A percentile compares a stretch with the other conserved stretches of the same genome.
Evolutionary conservation across 2,888 invertebrate genomes (phyloP).

Genomic region (Lypha dubia): DNA sequence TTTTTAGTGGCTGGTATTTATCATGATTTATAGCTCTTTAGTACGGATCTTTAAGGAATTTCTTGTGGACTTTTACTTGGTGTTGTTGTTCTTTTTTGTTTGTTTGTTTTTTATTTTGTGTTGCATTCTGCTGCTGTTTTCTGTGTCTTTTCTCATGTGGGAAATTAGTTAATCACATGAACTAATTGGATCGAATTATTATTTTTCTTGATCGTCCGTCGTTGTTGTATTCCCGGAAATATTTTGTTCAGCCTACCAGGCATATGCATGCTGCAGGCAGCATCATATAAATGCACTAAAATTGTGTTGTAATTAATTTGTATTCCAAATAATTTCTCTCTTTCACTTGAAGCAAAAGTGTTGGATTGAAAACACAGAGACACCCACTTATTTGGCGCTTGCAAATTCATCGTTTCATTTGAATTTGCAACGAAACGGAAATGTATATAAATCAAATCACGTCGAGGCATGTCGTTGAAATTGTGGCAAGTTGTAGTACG

Average conservation of each 20-base stretch:
- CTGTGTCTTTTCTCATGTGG: constrained; percentile 59
- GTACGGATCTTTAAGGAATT: constrained; percentile 68
- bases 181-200: constrained; percentile 71
- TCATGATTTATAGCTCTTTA: constrained; percentile 70
- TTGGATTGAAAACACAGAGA: constrained; percentile 11
- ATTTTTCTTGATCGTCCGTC: constrained; percentile 59
- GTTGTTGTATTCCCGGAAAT: constrained; percentile 67
- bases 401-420: constrained; percentile 81
- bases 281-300: constrained; percentile 40
- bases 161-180: constrained; percentile 72
- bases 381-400: constrained; percentile 78
- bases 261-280: too few relatives aligned
- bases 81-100: neutral
- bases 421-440: constrained; percentile 81
- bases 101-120: neutral
- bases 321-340: constrained; percentile 57
- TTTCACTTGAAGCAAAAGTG: constrained; percentile 15
- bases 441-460: constrained; percentile 79
- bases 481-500: constrained; percentile 18
- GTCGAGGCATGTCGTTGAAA: constrained; percentile 38
- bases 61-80: constrained; percentile 38
- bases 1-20: constrained; percentile 40
- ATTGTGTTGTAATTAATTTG: constrained; percentile 69
- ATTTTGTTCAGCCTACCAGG: constrained; percentile 38
- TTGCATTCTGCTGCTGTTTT: neutral